These are phyloP conservation scores for Myrmecobius fasciatus DNA, from an alignment of 2,113 vertebrate species.

Conservation along the genomic window DNA sequence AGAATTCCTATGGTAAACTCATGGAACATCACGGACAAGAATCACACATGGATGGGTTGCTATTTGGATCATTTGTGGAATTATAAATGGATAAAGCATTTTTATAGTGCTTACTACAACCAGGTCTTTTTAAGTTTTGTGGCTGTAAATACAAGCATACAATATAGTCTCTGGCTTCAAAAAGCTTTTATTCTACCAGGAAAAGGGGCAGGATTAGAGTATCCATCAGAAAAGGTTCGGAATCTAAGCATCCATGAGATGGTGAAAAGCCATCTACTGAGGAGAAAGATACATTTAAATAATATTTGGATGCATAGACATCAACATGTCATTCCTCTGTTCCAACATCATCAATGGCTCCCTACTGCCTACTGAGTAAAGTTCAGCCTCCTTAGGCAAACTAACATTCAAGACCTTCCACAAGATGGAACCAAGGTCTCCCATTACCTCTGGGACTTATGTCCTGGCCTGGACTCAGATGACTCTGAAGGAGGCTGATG, in stretches of 20 bases:
- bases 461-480: too few species aligned
- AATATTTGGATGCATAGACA: neutral
- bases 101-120: neutral
- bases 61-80: neutral
- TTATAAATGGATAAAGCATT: neutral
- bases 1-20: neutral
- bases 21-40: neutral
- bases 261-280: neutral
- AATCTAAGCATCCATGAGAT: neutral
- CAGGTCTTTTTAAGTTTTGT: neutral
- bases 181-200: neutral
- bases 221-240: neutral
- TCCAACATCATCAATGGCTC: neutral
- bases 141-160: neutral
- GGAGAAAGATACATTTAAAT: neutral
- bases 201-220: neutral
- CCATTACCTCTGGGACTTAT: too few species aligned
- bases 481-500: neutral
- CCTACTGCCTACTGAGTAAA: neutral
- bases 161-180: neutral
- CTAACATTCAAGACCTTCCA: neutral
- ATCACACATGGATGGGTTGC: neutral
- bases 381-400: neutral
- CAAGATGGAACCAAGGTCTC: neutral
- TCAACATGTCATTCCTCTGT: neutral